Evolutionary conservation across 2,888 invertebrate genomes (phyloP).

Genomic region (Siphonodentalium dalli): DNA sequence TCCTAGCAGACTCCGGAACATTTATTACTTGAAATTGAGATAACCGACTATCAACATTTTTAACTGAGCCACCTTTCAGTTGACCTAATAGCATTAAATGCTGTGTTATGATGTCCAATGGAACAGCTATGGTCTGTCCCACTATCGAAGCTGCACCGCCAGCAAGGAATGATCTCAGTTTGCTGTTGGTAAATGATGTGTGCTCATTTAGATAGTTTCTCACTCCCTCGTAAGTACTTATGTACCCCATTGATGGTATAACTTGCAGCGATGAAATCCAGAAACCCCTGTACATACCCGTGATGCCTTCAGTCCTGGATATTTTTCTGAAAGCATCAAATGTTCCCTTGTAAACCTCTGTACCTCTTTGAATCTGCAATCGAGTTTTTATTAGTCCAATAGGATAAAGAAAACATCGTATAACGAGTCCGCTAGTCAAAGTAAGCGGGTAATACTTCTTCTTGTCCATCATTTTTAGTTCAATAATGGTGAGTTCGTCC

Average conservation of each 20-base stretch:
- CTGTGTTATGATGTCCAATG: slow-evolving; percentile 95
- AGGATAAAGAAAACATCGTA: slow-evolving; percentile 83
- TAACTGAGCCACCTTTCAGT: slow-evolving; percentile 4
- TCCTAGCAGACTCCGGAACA: slow-evolving; percentile 29
- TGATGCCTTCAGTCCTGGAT: slow-evolving; percentile 78
- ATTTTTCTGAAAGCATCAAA: slow-evolving; percentile 90
- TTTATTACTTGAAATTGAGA: slow-evolving; percentile 30
- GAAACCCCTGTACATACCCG: slow-evolving; percentile 90
- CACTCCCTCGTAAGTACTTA: slow-evolving; percentile 91
- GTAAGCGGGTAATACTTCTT: slow-evolving; percentile 91
- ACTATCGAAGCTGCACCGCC: slow-evolving; percentile 92
- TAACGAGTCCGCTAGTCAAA: slow-evolving; percentile 84
- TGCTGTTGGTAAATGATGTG: slow-evolving; percentile 66
- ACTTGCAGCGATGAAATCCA: slow-evolving; percentile 90
- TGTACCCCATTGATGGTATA: slow-evolving; percentile 71
- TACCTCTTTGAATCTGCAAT: slow-evolving; percentile 72
- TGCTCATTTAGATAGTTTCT: slow-evolving; percentile 79
- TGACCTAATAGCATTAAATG: slow-evolving; percentile 92
- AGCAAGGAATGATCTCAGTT: slow-evolving; percentile 72
- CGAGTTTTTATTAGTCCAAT: slow-evolving; percentile 93
- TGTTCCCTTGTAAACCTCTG: slow-evolving; percentile 77
- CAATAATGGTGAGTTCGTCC: slow-evolving; percentile 73
- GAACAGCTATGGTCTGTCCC: slow-evolving; percentile 94
- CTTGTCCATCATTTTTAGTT: slow-evolving; percentile 99
- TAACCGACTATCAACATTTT: slow-evolving; percentile 18